Conservation (phyloP, 2,888 invertebrate species). For the Ormyrus thymus region DNA sequence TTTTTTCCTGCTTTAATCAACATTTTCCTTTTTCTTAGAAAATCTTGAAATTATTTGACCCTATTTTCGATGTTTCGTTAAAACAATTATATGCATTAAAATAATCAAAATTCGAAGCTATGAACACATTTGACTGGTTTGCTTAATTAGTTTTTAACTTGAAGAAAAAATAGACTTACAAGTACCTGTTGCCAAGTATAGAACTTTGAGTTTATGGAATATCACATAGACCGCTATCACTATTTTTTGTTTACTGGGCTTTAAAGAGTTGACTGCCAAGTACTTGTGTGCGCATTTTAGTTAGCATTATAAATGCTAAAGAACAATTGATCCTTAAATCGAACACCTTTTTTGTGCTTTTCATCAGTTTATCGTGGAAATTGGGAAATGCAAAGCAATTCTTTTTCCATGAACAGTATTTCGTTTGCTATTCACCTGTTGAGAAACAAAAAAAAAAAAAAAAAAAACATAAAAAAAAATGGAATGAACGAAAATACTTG, state of each 20-base stretch:
- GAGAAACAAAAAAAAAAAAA: not conserved
- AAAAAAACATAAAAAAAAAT: not conserved
- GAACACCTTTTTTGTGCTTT: conserved; percentile 12
- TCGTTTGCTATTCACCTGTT: conserved; percentile 30
- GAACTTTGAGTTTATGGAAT: conserved; percentile 22
- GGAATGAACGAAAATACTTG: no score
- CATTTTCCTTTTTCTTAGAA: not conserved
- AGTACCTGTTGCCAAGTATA: not conserved
- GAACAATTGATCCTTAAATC: conserved; percentile 5
- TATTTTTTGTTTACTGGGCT: conserved; percentile 30
- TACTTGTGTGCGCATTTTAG: conserved; percentile 8
- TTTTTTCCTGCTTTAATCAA: not conserved
- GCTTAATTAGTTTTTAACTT: conserved; percentile 1
- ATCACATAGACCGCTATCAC: conserved; percentile 34
- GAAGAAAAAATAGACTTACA: conserved; percentile 15
- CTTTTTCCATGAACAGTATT: conserved; percentile 7
- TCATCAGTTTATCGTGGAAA: not conserved
- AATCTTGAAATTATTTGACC: not conserved
- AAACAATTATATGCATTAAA: conserved; percentile 14
- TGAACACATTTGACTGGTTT: conserved; percentile 39
- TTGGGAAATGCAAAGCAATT: conserved; percentile 24
- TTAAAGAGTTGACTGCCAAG: conserved; percentile 25
- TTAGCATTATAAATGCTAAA: conserved; percentile 3
- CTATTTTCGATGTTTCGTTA: conserved; percentile 17
- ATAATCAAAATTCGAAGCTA: conserved; percentile 7